Conservation (phyloP, 2,888 invertebrate genomes). For the Ormia ochracea region DNA sequence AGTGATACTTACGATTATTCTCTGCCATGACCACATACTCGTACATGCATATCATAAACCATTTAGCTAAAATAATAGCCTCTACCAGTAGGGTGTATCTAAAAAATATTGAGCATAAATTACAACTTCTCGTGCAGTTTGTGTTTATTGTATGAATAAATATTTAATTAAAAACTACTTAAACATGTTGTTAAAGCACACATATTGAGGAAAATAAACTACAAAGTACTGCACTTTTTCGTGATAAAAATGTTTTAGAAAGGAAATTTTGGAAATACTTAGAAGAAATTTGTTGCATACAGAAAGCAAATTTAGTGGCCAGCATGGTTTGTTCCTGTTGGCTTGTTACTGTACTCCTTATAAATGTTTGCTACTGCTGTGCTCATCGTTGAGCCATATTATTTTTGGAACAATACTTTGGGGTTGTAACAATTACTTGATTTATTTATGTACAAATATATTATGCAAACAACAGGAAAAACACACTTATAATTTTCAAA, state of each 20-base stretch:
- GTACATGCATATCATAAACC: neutral
- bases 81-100: slow-evolving; percentile 7
- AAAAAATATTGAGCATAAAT: slow-evolving; percentile 41
- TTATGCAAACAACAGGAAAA: slow-evolving; percentile 22
- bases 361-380: slow-evolving; percentile 2
- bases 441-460: slow-evolving; percentile 56
- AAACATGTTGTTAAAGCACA: slow-evolving; percentile 15
- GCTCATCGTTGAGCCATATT: neutral
- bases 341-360: slow-evolving; percentile 12
- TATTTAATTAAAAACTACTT: slow-evolving; percentile 50
- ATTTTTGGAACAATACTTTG: neutral
- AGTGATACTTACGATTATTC: too few relatives aligned
- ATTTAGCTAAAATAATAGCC: neutral
- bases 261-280: slow-evolving; percentile 10
- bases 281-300: slow-evolving; percentile 10
- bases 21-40: neutral
- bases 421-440: slow-evolving; percentile 59
- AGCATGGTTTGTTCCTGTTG: neutral
- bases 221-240: slow-evolving; percentile 8
- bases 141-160: slow-evolving; percentile 36
- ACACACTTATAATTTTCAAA: slow-evolving; percentile 44
- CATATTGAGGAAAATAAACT: neutral
- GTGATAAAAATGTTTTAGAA: neutral
- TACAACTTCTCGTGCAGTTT: slow-evolving; percentile 17
- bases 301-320: neutral